Base-by-base conservation (phyloP, 1,140 invertebrate species). In the Chrysomallon squamiferum region DNA sequence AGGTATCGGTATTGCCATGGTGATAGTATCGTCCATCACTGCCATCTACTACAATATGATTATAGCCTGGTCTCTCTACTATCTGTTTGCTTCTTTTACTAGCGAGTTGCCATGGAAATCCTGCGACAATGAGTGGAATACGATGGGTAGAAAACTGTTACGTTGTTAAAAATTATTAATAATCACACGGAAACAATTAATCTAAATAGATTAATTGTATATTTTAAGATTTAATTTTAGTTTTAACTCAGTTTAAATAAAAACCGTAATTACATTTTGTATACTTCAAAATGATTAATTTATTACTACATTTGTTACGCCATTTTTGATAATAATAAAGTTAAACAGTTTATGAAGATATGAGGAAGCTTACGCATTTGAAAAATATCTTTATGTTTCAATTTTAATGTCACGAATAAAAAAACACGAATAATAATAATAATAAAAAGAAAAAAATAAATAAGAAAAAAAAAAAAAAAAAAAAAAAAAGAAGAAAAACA, bases 11-110 rank as follows among this genome's bases (percentile, higher is more conserved):
- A 73, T 79, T 9, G 69, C 77, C 5, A 79, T 79, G 76, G 76
- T 79, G 54, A 35, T 72, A 0, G 72, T 79, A 6, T 78, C 76
- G 3, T 73, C 65, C 9, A 50, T 78, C 52, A 77, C 75, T 2
- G 59, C 69, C 20, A 95, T 97, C 90, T 98, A 97, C 85, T 98
- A 98, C 88, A 98, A 98, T 86, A 96, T 96, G 5, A 95, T 98
- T 76, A 94, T 98, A 62, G 95, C 95, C 22, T 98, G 96, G 95
- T 94, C 95, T 0, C 90, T 98, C 7, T 97, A 96, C 84, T 98
- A 97, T 68, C 86, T 90, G 93, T 74, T 91, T 62, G 79, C 77
- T 5, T 88, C 87, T 6, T 84, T 85, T 61, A 79, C 75, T 9
- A 77, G 67, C 33, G 59, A 91, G 78, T 88, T 98, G 11, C 96